Evolutionary conservation across 2,113 vertebrate genomes (phyloP).

Genomic region (Archilochus colubris): DNA sequence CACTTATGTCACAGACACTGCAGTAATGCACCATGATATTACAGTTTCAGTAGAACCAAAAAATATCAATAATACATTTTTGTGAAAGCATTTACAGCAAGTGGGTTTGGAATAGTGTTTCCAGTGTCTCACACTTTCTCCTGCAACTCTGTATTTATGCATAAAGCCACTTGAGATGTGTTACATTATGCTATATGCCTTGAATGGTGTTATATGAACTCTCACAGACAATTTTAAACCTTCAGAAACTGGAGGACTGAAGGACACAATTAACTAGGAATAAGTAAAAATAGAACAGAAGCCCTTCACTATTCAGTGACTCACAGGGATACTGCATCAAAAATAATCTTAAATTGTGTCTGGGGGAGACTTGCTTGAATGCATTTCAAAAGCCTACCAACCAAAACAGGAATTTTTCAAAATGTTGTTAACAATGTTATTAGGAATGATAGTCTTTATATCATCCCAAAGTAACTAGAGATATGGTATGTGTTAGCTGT

Average conservation of each 20-base stretch:
- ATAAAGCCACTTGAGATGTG: neutral
- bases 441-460: neutral
- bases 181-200: neutral
- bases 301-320: neutral
- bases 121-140: neutral
- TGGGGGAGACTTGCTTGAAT: neutral
- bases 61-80: slow-evolving; percentile 44
- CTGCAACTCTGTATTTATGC: neutral
- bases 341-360: neutral
- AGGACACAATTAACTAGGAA: neutral
- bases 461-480: neutral
- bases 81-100: slow-evolving; percentile 18
- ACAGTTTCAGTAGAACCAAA: slow-evolving; percentile 41
- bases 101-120: neutral
- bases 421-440: neutral
- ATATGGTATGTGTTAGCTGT: neutral
- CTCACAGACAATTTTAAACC: neutral
- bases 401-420: neutral
- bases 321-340: neutral
- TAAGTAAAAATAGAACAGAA: neutral
- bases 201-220: neutral
- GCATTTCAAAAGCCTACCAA: neutral
- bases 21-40: slow-evolving; percentile 62
- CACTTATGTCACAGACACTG: slow-evolving; percentile 70
- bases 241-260: neutral